Percentiles rank a stretch among this genome's conserved stretches.
These are phyloP conservation scores for Lepus townsendii DNA, from an alignment of 2,797 vertebrate genomes.

Conservation along the genomic window DNA sequence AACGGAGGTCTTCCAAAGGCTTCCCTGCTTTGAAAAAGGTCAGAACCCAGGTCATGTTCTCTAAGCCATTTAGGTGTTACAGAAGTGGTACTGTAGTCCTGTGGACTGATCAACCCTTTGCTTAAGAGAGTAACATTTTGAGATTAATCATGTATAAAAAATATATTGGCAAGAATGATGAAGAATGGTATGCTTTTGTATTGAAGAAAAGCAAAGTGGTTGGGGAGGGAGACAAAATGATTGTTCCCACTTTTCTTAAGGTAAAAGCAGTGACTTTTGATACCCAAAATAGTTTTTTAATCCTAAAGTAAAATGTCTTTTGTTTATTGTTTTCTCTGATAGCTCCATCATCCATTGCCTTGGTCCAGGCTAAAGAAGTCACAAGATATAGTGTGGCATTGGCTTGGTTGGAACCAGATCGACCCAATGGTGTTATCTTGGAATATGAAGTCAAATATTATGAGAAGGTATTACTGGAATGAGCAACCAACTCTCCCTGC, in stretches of 20 bases:
- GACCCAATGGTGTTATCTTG: conserved; percentile 97
- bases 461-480: conserved; percentile 93
- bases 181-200: not conserved
- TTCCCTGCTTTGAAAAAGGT: not conserved
- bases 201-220: not conserved
- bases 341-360: conserved; percentile 97
- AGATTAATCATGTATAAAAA: not conserved
- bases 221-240: not conserved
- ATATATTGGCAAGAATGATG: not conserved
- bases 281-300: not conserved
- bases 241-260: not conserved
- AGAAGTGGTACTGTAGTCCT: not conserved
- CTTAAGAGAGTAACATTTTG: not conserved
- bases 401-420: conserved; percentile 96
- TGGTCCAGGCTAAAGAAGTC: conserved; percentile 97
- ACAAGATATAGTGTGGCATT: conserved; percentile 97
- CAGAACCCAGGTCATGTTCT: conserved; percentile 23
- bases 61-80: accelerated
- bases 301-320: not conserved
- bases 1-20: conserved; percentile 24
- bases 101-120: not conserved
- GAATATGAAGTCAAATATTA: conserved; percentile 99
- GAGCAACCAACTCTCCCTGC: not conserved
- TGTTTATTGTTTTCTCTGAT: conserved; percentile 50
- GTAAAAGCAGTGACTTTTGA: not conserved